Percentiles rank a stretch among this genome's conserved stretches.
These are phyloP conservation scores for Esperia sulphurella DNA, from an alignment of 2,888 invertebrate genomes.

Conservation along the genomic window DNA sequence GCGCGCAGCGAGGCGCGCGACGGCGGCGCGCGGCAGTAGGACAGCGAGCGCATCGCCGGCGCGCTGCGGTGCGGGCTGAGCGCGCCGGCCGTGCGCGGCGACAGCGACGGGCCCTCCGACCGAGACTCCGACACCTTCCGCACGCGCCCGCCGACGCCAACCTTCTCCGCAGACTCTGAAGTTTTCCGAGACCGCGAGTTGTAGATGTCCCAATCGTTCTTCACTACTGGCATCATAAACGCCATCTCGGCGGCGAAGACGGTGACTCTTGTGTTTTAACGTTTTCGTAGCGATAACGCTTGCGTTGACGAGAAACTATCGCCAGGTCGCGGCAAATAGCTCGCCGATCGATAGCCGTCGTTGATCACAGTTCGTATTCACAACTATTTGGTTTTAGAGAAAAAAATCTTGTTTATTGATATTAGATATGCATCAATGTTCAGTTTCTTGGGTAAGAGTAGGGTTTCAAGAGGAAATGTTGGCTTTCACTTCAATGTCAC, in stretches of 20 bases:
- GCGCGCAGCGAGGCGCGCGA: constrained; percentile 81
- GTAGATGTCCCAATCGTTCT: constrained; percentile 96
- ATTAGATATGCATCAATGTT: constrained; percentile 27
- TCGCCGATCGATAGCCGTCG: constrained; percentile 42
- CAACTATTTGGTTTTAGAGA: constrained; percentile 28
- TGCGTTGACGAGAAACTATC: constrained; percentile 34
- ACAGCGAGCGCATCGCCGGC: constrained; percentile 81
- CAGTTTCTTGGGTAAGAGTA: constrained; percentile 27
- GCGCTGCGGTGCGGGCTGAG: constrained; percentile 83
- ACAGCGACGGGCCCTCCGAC: constrained; percentile 85
- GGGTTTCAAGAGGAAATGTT: constrained; percentile 29
- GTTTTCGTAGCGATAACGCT: constrained; percentile 58
- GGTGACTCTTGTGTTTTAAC: constrained; percentile 63
- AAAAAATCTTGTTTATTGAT: constrained; percentile 23
- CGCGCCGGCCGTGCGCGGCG: constrained; percentile 78
- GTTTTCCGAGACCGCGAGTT: constrained; percentile 88
- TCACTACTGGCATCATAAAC: constrained; percentile 97
- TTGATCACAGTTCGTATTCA: constrained; percentile 19
- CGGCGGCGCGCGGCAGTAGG: constrained; percentile 70
- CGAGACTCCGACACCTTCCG: constrained; percentile 87
- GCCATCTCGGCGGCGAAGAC: constrained; percentile 84
- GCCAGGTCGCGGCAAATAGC: constrained; percentile 38
- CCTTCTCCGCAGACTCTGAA: constrained; percentile 82
- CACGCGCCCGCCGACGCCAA: constrained; percentile 66
- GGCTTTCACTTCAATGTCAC: constrained; percentile 74